phyloP scores from a whole-genome alignment of 2,797 vertebrate species.

The Phrynocephalus vlangalii region DNA sequence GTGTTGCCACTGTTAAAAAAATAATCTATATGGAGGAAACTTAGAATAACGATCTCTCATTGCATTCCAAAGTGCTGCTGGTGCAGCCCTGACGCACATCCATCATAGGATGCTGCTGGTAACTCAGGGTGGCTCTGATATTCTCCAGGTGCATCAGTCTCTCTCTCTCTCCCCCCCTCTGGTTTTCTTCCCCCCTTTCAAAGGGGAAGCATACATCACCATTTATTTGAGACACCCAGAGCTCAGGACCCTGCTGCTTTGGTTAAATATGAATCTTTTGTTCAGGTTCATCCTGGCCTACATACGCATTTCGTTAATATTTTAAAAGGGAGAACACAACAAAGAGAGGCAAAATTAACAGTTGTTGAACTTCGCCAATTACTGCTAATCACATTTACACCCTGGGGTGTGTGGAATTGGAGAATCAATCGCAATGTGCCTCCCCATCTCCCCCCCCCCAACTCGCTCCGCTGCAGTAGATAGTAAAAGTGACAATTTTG shows the following conservation, averaged over 20 bases:
- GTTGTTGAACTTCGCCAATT: slow-evolving; percentile 70
- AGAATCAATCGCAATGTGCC: slow-evolving; percentile 67
- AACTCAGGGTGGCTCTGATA: neutral
- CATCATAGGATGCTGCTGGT: neutral
- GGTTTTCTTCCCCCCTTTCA: slow-evolving; percentile 5
- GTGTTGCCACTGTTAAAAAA: too few species aligned
- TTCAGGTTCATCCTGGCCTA: slow-evolving; percentile 64
- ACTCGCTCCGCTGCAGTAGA: slow-evolving; percentile 55
- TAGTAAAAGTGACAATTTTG: slow-evolving; percentile 67
- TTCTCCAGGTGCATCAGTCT: slow-evolving; percentile 17
- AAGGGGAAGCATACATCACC: slow-evolving; percentile 53
- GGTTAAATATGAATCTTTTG: slow-evolving; percentile 69
- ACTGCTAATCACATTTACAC: slow-evolving; percentile 72
- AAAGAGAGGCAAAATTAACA: slow-evolving; percentile 65
- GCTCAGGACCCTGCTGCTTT: slow-evolving; percentile 52
- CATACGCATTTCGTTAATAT: slow-evolving; percentile 66
- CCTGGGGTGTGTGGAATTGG: slow-evolving; percentile 72
- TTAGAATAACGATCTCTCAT: neutral
- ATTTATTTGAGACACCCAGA: slow-evolving; percentile 61
- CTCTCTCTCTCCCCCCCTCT: too few species aligned
- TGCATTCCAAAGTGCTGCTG: neutral
- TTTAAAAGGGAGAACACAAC: slow-evolving; percentile 69
- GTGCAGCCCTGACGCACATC: too few species aligned
- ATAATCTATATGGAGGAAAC: fast-evolving
- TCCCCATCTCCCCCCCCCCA: slow-evolving; percentile 22